Percentiles rank a stretch among this genome's conserved stretches.
Evolutionary conservation across 2,888 invertebrate species (phyloP).

Genomic region (Listrodromus nycthemerus): DNA sequence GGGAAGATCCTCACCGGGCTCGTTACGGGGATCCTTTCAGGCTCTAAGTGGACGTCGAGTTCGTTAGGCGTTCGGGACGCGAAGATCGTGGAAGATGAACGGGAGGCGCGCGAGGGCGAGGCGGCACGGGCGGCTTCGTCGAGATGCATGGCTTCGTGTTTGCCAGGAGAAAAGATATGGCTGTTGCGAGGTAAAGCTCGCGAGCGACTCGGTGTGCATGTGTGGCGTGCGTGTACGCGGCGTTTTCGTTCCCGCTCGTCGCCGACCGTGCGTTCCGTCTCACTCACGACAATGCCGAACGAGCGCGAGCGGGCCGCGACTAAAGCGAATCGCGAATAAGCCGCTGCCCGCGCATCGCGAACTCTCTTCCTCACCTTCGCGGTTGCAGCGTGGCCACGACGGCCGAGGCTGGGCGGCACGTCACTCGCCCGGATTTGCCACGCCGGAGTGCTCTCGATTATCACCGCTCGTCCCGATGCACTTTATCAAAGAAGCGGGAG

Average conservation of each 20-base stretch:
- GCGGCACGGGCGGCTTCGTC: conserved; percentile 41
- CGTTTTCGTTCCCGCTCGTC: conserved; percentile 21
- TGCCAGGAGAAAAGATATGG: conserved; percentile 78
- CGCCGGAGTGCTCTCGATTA: conserved; percentile 62
- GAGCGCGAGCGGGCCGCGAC: conserved; percentile 35
- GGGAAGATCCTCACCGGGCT: conserved; percentile 70
- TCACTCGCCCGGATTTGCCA: conserved; percentile 52
- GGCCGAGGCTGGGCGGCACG: conserved; percentile 53
- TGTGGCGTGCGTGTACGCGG: conserved; percentile 7
- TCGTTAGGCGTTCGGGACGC: conserved; percentile 80
- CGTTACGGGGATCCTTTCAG: conserved; percentile 80
- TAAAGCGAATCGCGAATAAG: conserved; percentile 60
- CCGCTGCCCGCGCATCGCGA: neutral
- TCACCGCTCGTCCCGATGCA: conserved; percentile 64
- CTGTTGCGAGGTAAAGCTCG: conserved; percentile 75
- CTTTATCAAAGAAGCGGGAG: conserved; percentile 62
- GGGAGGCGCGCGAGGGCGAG: conserved; percentile 72
- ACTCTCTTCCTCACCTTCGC: conserved; percentile 21
- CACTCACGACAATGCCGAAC: conserved; percentile 28
- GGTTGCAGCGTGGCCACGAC: conserved; percentile 40
- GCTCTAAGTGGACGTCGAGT: conserved; percentile 81
- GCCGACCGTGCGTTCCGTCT: conserved; percentile 10
- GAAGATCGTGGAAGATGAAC: conserved; percentile 79
- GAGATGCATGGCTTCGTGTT: conserved; percentile 79
- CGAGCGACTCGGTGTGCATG: conserved; percentile 63